These are phyloP conservation scores for Acleris holmiana DNA, from an alignment of 2,888 invertebrate species.

Conservation along the genomic window DNA sequence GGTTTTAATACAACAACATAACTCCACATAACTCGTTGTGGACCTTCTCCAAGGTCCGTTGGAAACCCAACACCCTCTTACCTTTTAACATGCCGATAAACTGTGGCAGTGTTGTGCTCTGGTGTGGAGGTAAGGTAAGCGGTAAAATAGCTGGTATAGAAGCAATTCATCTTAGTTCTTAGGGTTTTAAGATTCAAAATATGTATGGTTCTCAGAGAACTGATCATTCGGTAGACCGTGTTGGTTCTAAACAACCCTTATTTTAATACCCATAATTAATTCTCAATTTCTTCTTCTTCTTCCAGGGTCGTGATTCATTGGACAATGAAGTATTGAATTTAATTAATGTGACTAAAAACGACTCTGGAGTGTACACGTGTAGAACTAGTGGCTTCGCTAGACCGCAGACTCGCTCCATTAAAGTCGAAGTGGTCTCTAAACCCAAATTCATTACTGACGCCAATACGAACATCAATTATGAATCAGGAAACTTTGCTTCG, in stretches of 20 bases:
- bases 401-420: slow-evolving; percentile 45
- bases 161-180: too few relatives aligned
- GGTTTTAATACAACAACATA: too few relatives aligned
- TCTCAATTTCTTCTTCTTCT: slow-evolving; percentile 31
- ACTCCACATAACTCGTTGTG: too few relatives aligned
- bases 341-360: slow-evolving; percentile 41
- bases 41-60: too few relatives aligned
- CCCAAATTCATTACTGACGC: slow-evolving; percentile 50
- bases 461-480: slow-evolving; percentile 46
- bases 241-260: neutral
- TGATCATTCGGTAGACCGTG: neutral
- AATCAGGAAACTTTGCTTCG: slow-evolving; percentile 34
- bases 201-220: too few relatives aligned
- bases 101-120: too few relatives aligned
- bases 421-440: slow-evolving; percentile 52
- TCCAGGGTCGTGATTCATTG: slow-evolving; percentile 49
- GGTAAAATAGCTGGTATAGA: too few relatives aligned
- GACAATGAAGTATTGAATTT: slow-evolving; percentile 45
- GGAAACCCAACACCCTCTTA: too few relatives aligned
- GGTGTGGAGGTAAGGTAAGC: too few relatives aligned
- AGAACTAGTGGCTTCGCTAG: slow-evolving; percentile 50
- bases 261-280: neutral
- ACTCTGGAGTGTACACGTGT: slow-evolving; percentile 61
- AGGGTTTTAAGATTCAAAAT: too few relatives aligned
- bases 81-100: too few relatives aligned